Conservation (phyloP, 1,140 invertebrate species). For the Limonius californicus region DNA sequence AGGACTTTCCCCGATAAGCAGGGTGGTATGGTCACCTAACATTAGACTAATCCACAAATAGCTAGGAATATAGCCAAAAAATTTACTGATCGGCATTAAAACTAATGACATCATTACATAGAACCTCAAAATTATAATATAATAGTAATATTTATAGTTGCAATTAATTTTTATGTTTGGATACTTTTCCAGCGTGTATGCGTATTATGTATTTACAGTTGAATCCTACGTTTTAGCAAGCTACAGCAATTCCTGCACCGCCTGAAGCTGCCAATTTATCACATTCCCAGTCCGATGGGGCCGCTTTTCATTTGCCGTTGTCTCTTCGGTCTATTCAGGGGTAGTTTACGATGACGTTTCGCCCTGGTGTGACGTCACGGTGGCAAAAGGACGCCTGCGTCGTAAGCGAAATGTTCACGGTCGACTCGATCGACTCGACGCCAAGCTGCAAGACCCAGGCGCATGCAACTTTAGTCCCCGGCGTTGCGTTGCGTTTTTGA, state of each 20-base stretch:
- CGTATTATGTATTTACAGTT: too few species aligned
- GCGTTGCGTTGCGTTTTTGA: not conserved
- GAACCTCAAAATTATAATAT: too few species aligned
- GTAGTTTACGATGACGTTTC: conserved; percentile 21
- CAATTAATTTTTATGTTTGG: too few species aligned
- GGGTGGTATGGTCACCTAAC: too few species aligned
- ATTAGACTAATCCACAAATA: too few species aligned
- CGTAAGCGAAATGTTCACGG: conserved; percentile 16
- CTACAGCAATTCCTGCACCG: not conserved
- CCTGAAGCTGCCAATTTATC: not conserved
- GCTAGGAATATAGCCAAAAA: too few species aligned
- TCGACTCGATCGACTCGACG: conserved; percentile 21
- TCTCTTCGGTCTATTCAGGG: not conserved
- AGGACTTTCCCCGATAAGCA: too few species aligned
- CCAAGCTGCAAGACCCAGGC: conserved; percentile 16
- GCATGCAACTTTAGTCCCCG: conserved; percentile 19
- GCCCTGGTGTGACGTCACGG: conserved; percentile 12
- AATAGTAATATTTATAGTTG: too few species aligned
- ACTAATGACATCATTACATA: too few species aligned
- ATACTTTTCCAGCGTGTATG: too few species aligned
- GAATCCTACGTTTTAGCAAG: not conserved
- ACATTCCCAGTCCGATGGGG: not conserved
- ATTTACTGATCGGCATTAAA: too few species aligned
- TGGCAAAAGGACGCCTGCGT: conserved; percentile 14
- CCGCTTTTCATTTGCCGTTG: not conserved